Evolutionary conservation across 2,797 vertebrate species (phyloP).

Genomic region (Coregonus suidteri): DNA sequence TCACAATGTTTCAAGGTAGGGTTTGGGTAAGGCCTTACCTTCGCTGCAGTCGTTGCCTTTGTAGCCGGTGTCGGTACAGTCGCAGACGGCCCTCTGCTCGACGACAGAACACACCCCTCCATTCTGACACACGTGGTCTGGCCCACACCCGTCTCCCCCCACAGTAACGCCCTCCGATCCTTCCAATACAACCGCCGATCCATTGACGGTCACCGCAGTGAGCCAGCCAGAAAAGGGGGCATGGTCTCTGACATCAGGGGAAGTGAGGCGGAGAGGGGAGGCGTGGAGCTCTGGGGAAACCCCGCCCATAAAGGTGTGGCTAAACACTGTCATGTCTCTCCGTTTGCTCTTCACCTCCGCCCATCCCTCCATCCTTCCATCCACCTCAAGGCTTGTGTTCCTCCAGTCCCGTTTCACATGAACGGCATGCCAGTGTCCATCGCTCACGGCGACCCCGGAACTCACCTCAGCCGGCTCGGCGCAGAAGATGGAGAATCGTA

Average conservation of each 20-base stretch:
- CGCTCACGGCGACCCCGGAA: constrained; percentile 88
- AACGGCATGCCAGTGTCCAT: constrained; percentile 90
- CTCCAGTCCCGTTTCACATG: constrained; percentile 93
- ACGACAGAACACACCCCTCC: constrained; percentile 95
- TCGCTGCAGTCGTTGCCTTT: constrained; percentile 99
- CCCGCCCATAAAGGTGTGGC: constrained; percentile 91
- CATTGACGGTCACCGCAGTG: constrained; percentile 87
- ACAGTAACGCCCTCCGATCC: constrained; percentile 88
- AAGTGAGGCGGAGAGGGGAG: constrained; percentile 88
- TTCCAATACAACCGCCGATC: constrained; percentile 77
- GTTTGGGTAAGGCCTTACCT: constrained; percentile 84
- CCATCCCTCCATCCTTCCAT: constrained; percentile 87
- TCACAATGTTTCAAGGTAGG: constrained; percentile 60
- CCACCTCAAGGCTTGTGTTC: constrained; percentile 94
- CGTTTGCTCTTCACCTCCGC: constrained; percentile 96
- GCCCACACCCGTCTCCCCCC: constrained; percentile 77
- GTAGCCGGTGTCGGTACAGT: constrained; percentile 95
- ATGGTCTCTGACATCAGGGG: constrained; percentile 85
- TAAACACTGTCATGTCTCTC: constrained; percentile 98
- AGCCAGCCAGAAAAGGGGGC: constrained; percentile 93
- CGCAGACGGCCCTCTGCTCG: constrained; percentile 90
- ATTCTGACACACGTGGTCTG: constrained; percentile 90
- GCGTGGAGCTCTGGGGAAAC: constrained; percentile 89
- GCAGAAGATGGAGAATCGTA: constrained; percentile 98
- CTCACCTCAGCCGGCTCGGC: constrained; percentile 91